phyloP scores from a whole-genome alignment of 2,113 vertebrate genomes.

The Cygnus atratus region DNA sequence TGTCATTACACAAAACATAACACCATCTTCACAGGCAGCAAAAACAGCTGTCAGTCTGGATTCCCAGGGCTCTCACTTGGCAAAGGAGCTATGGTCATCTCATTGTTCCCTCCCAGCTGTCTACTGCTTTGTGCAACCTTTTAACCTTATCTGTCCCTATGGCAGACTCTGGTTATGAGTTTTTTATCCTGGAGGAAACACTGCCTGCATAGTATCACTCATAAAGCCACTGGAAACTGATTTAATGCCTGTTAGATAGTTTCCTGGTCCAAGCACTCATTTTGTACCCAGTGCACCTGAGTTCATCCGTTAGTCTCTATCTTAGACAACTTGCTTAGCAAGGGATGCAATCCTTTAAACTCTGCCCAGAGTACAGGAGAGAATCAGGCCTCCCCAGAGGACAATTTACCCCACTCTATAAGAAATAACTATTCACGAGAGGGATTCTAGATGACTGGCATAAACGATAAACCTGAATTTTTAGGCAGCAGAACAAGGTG shows the following conservation, averaged over 20 bases:
- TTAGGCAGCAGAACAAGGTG: not conserved
- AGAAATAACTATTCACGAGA: not conserved
- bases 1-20: not conserved
- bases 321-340: not conserved
- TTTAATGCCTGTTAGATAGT: not conserved
- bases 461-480: not conserved
- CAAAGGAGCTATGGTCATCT: not conserved
- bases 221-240: not conserved
- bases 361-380: not conserved
- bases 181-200: not conserved
- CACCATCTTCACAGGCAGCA: not conserved
- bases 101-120: not conserved
- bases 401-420: not conserved
- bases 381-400: not conserved
- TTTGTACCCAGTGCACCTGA: not conserved
- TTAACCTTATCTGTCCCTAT: not conserved
- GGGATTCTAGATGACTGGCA: not conserved
- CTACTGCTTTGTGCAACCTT: not conserved
- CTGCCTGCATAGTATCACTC: not conserved
- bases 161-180: not conserved
- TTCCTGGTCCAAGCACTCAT: not conserved
- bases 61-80: not conserved
- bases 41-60: rapidly evolving
- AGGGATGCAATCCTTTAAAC: not conserved
- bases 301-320: not conserved